phyloP scores from a whole-genome alignment of 1,140 invertebrate species.

The Acromyrmex charruanus region DNA sequence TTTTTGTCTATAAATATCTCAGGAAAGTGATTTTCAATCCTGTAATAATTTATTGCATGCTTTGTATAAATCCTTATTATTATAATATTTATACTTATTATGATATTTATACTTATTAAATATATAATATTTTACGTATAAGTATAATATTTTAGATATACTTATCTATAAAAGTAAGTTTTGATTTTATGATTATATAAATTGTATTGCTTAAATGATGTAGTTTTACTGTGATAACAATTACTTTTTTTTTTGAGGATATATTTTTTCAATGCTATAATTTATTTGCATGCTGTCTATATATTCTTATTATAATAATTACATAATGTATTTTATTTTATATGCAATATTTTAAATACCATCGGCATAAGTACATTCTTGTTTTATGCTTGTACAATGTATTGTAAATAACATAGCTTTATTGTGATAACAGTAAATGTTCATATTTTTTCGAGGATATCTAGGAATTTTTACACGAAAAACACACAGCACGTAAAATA shows the following conservation, averaged over 20 bases:
- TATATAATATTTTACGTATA: too few species aligned
- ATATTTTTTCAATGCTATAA: background rate
- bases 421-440: background rate
- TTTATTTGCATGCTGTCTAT: background rate
- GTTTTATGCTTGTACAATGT: background rate
- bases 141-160: constrained; percentile 10
- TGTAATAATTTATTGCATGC: background rate
- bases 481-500: background rate
- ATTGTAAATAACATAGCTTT: background rate
- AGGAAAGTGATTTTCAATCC: background rate
- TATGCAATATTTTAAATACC: constrained; percentile 6
- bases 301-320: background rate
- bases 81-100: background rate
- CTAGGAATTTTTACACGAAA: background rate
- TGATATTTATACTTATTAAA: background rate
- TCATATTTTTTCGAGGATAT: background rate
- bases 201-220: background rate
- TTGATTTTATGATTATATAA: background rate
- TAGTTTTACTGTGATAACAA: background rate
- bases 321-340: background rate
- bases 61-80: background rate
- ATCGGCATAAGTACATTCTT: background rate
- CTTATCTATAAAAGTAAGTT: background rate
- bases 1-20: background rate
- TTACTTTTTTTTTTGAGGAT: background rate